phyloP scores from a whole-genome alignment of 2,888 invertebrate species.

The Sipha maydis region DNA sequence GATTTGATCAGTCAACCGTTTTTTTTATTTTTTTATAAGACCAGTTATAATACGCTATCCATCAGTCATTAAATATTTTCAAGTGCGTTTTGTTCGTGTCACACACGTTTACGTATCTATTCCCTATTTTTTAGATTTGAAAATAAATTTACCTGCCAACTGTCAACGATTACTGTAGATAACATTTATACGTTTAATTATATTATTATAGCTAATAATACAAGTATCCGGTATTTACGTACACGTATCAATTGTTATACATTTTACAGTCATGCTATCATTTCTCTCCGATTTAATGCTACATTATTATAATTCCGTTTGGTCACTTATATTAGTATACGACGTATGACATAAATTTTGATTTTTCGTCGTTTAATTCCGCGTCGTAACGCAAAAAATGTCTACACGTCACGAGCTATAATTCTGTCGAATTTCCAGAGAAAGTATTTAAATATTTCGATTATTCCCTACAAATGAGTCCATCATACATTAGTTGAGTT shows the following conservation, averaged over 20 bases:
- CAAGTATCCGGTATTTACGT: not conserved
- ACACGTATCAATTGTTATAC: not conserved
- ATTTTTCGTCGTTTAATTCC: not conserved
- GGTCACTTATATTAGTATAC: not conserved
- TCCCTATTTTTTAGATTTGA: not conserved
- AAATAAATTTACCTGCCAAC: not conserved
- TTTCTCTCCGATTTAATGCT: conserved; percentile 24
- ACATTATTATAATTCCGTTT: conserved; percentile 16
- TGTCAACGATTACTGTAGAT: not conserved
- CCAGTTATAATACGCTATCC: too few species aligned
- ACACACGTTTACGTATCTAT: not conserved
- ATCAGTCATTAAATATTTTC: not conserved
- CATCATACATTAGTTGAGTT: too few species aligned
- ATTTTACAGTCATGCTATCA: not conserved
- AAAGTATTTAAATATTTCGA: conserved; percentile 22
- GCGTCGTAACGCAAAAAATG: not conserved
- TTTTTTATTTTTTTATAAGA: too few species aligned
- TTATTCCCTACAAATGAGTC: not conserved
- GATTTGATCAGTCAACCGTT: too few species aligned
- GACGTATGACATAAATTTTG: conserved; percentile 14
- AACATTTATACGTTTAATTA: too few species aligned
- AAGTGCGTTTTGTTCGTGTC: not conserved
- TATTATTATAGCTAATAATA: too few species aligned
- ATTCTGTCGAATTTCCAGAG: not conserved
- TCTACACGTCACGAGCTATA: too few species aligned